Percentiles rank a stretch among this genome's conserved stretches.
These are phyloP conservation scores for Ramazzottius varieornatus DNA, from an alignment of 2,888 invertebrate genomes.

Conservation along the genomic window DNA sequence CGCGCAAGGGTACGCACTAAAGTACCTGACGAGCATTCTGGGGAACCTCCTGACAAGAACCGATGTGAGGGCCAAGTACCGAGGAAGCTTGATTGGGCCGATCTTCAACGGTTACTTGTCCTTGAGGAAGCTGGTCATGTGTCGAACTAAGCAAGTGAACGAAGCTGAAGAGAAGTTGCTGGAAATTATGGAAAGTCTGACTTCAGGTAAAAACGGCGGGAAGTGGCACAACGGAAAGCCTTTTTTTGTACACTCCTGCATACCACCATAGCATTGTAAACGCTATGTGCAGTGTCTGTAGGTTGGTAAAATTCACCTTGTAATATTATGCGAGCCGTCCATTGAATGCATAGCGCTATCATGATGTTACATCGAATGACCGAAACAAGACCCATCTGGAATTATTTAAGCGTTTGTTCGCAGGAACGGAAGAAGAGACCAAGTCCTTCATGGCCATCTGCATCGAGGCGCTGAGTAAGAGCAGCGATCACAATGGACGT, in stretches of 20 bases:
- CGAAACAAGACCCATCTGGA: too few species aligned
- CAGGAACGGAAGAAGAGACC: slow-evolving; percentile 75
- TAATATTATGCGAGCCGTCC: too few species aligned
- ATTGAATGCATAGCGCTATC: too few species aligned
- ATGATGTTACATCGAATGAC: too few species aligned
- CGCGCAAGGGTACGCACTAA: neutral
- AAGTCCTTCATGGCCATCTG: slow-evolving; percentile 90
- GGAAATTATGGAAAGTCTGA: slow-evolving; percentile 78
- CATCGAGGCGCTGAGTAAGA: slow-evolving; percentile 50
- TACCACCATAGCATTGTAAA: neutral
- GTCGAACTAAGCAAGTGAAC: slow-evolving; percentile 73
- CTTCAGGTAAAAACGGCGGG: slow-evolving; percentile 44
- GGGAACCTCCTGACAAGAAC: slow-evolving; percentile 41
- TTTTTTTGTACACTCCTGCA: neutral
- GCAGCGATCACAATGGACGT: slow-evolving; percentile 31
- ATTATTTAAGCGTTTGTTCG: too few species aligned
- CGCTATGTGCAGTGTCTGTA: neutral
- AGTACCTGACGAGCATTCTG: slow-evolving; percentile 8
- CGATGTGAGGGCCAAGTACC: slow-evolving; percentile 63
- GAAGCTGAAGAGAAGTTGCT: slow-evolving; percentile 82
- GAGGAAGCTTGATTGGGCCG: slow-evolving; percentile 58
- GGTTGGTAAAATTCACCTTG: neutral
- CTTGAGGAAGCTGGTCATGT: slow-evolving; percentile 62
- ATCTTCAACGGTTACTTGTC: slow-evolving; percentile 80
- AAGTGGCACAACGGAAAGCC: neutral